Evolutionary conservation across 2,113 vertebrate species (phyloP).

Genomic region (Dermatemys mawii): DNA sequence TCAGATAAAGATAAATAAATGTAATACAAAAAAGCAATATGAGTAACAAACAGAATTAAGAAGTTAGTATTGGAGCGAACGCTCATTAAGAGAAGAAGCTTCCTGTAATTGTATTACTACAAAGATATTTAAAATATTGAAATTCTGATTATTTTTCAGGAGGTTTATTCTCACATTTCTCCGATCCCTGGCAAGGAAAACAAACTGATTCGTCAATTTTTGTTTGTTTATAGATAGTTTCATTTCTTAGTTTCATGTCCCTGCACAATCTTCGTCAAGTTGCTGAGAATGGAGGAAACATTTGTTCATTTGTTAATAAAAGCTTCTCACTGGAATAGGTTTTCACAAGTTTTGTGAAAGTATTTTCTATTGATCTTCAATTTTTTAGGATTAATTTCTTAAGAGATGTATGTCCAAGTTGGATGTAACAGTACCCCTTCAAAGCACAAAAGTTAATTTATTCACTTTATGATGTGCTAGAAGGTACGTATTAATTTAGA

Average conservation of each 20-base stretch:
- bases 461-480: neutral
- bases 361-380: neutral
- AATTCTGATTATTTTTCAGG: neutral
- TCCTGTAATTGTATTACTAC: neutral
- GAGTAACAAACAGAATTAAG: neutral
- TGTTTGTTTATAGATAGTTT: neutral
- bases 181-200: neutral
- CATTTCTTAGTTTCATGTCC: neutral
- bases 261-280: neutral
- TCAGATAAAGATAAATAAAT: neutral
- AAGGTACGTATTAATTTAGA: neutral
- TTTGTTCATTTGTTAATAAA: neutral
- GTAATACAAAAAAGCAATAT: neutral
- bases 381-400: neutral
- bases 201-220: neutral
- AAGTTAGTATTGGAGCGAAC: neutral
- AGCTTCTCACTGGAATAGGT: neutral
- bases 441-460: neutral
- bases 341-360: neutral
- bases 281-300: neutral
- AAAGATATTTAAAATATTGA: neutral
- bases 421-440: neutral
- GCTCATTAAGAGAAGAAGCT: neutral
- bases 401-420: neutral
- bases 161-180: neutral